Base-by-base conservation (phyloP, 2,113 vertebrate genomes). In the Atlantisia rogersi region DNA sequence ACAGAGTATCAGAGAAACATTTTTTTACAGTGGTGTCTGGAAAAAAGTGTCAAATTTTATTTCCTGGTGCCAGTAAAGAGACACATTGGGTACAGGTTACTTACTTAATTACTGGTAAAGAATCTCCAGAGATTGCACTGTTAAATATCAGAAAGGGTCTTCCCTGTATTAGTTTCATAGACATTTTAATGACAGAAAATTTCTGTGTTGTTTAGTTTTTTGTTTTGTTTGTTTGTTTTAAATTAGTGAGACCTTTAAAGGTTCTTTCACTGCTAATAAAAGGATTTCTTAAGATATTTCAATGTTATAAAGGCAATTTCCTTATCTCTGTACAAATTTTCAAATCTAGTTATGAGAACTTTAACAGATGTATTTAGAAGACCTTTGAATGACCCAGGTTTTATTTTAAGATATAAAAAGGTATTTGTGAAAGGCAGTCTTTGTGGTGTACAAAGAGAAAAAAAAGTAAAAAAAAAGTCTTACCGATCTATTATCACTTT, bases 51-150 rank as follows among this genome's bases (percentile, higher is more conserved):
- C 3, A 44, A 3, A 22, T 68, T 88, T 80, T n/a, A n/a, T 92
- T 80, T 80, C 10, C 20, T 80, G 8, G 5, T 69, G 2, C 24
- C 65, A 10, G 3, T 76, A 48, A 74, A 80, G 6, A 52, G 12
- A 22, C 2, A 2, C 18, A 28, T 53, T 8, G 63, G 7, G 4
- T 70, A 46, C 1, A 1, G 16, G 3, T 50, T 75, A 37, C 35
- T 86, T 69, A 46, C 4, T 17, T 67, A 79, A 63, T 67, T 85
- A 24, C 13, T 53, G 18, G 44, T 29, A 7, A 82, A 79, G 25
- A 29, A n/a, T 58, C 31, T 82, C 9, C 11, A 85, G 42, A 63
- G 79, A 68, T 81, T 50, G 29, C 15, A 25, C 2, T 40, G 22
- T 28, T 9, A 2, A 90, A 80, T 11, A 18, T 25, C 0, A 3